Percentiles rank a stretch among this genome's conserved stretches.
phyloP scores from a whole-genome alignment of 2,797 vertebrate genomes.

The Limnodromus scolopaceus region DNA sequence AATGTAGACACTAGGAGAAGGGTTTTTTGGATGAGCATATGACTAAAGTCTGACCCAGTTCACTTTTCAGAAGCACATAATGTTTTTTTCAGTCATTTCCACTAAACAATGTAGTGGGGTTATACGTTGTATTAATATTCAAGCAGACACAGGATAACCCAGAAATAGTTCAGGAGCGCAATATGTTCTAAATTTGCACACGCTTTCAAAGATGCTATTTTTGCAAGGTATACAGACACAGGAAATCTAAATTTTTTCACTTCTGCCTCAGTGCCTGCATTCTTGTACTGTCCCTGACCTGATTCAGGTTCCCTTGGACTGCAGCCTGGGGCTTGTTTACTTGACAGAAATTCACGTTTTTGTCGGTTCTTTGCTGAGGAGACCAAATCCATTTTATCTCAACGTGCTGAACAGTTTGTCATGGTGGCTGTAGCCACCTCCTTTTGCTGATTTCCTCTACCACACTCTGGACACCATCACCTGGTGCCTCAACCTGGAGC shows the following conservation, averaged over 20 bases:
- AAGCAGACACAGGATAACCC: conserved; percentile 62
- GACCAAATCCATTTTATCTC: background rate
- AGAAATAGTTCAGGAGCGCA: conserved; percentile 55
- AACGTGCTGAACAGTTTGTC: background rate
- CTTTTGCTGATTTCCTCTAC: background rate
- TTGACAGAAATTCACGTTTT: background rate
- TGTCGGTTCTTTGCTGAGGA: background rate
- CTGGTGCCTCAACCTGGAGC: background rate
- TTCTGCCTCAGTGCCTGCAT: conserved; percentile 35
- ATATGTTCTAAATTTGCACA: conserved; percentile 52
- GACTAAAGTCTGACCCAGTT: conserved; percentile 33
- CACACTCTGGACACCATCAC: background rate
- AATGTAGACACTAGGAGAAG: conserved; percentile 34
- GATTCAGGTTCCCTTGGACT: background rate
- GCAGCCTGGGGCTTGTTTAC: conserved; percentile 21
- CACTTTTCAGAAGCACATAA: conserved; percentile 14
- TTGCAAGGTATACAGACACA: conserved; percentile 53
- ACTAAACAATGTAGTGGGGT: conserved; percentile 16
- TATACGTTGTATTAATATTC: conserved; percentile 27
- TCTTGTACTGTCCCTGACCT: conserved; percentile 44
- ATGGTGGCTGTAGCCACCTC: background rate
- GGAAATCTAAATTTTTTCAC: conserved; percentile 48
- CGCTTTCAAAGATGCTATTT: conserved; percentile 71
- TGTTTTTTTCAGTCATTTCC: conserved; percentile 8
- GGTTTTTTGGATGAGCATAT: background rate